Evolutionary conservation across 2,888 invertebrate species (phyloP).

Genomic region (Amphipoea oculea): DNA sequence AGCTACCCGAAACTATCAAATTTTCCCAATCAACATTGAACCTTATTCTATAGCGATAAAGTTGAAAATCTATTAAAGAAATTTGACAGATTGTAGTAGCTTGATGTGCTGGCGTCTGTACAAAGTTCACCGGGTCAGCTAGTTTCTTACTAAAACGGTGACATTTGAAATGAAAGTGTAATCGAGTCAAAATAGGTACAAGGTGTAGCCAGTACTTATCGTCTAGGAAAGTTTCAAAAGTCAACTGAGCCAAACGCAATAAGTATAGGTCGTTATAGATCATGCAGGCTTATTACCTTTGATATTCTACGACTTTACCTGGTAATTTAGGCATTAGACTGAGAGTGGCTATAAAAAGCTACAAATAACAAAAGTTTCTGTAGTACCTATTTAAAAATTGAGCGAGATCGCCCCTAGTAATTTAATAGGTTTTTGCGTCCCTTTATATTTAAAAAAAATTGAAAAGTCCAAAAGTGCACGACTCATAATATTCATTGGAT

Average conservation of each 20-base stretch:
- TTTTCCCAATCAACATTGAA: too few relatives aligned
- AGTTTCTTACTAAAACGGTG: not conserved
- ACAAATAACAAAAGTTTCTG: not conserved
- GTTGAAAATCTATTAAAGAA: too few relatives aligned
- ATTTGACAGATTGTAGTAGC: too few relatives aligned
- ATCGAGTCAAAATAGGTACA: constrained; percentile 13
- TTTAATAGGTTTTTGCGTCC: not conserved
- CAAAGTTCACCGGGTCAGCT: too few relatives aligned
- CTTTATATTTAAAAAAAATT: too few relatives aligned
- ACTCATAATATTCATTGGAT: too few relatives aligned
- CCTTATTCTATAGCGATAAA: too few relatives aligned
- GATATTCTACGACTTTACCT: constrained; percentile 11
- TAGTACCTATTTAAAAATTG: not conserved
- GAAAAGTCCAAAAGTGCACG: too few relatives aligned
- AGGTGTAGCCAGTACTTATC: not conserved
- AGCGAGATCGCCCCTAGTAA: not conserved
- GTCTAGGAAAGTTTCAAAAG: constrained; percentile 23
- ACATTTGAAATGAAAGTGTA: constrained; percentile 22
- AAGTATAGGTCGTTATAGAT: constrained; percentile 19
- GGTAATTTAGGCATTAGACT: not conserved
- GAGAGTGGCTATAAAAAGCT: not conserved
- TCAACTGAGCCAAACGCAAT: constrained; percentile 19
- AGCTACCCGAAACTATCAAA: too few relatives aligned
- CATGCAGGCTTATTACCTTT: constrained; percentile 6
- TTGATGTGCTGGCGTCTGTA: too few relatives aligned